Percentiles rank a stretch among this genome's conserved stretches.
These are phyloP conservation scores for Thomomys bottae DNA, from an alignment of 2,113 vertebrate species.

Conservation along the genomic window DNA sequence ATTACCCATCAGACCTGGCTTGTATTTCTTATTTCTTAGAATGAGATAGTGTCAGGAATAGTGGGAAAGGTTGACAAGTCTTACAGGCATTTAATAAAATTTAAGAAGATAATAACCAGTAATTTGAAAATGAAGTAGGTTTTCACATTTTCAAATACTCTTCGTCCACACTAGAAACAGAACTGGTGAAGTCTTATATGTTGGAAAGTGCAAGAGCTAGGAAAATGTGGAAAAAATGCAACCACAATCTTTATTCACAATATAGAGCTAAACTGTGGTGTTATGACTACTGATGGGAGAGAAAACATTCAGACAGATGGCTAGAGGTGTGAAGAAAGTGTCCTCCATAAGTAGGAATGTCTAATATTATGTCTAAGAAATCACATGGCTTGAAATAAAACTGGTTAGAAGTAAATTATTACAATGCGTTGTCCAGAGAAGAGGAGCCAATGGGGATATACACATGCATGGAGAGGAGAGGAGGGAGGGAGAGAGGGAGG, in stretches of 20 bases:
- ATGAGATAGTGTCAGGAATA: not conserved
- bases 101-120: not conserved
- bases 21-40: not conserved
- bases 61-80: not conserved
- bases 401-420: not conserved
- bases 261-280: not conserved
- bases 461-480: too few relatives aligned
- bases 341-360: not conserved
- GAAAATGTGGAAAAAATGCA: not conserved
- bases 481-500: too few relatives aligned
- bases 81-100: not conserved
- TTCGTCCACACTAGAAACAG: not conserved
- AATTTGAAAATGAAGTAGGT: not conserved
- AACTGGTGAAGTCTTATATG: not conserved
- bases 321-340: not conserved
- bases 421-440: not conserved
- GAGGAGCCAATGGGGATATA: too few relatives aligned
- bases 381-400: not conserved
- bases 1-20: too few relatives aligned
- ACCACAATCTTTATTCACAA: not conserved
- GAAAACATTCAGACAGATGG: not conserved
- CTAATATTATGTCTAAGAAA: not conserved
- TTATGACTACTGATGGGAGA: not conserved
- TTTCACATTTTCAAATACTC: not conserved
- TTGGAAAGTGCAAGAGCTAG: not conserved